Evolutionary conservation across 2,113 vertebrate species (phyloP).

Genomic region (Patagioenas fasciata): DNA sequence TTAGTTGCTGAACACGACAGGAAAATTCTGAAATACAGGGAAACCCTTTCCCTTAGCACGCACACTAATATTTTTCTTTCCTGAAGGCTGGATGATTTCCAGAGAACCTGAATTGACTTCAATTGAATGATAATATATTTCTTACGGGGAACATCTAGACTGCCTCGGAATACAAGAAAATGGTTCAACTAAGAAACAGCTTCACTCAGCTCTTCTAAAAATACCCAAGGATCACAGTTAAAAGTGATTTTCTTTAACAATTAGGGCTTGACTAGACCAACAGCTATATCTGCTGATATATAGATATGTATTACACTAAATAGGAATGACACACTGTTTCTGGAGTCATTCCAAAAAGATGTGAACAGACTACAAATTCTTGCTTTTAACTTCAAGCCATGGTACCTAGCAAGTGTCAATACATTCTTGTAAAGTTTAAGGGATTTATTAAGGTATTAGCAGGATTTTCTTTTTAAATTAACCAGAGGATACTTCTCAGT

Average conservation of each 20-base stretch:
- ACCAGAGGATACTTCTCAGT: not conserved
- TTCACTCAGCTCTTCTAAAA: constrained; percentile 15
- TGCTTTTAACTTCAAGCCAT: not conserved
- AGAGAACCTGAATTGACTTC: constrained; percentile 48
- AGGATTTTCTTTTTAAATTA: constrained; percentile 25
- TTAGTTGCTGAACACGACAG: constrained; percentile 43
- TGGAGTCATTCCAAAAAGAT: constrained; percentile 1
- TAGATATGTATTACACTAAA: not conserved
- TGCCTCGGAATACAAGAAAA: constrained; percentile 12
- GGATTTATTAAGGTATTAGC: not conserved
- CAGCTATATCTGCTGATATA: not conserved
- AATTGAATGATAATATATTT: not conserved
- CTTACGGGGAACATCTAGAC: not conserved
- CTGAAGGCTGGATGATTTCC: constrained; percentile 47
- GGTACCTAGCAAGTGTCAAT: not conserved
- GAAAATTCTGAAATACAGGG: constrained; percentile 3
- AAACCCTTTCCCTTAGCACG: constrained; percentile 19
- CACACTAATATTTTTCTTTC: constrained; percentile 55
- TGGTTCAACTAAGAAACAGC: not conserved
- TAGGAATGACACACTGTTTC: not conserved
- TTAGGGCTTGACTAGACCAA: constrained; percentile 6
- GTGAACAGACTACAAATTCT: not conserved
- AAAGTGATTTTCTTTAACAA: not conserved
- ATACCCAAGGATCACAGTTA: not conserved
- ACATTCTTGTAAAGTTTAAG: not conserved